Conservation (phyloP, 2,888 invertebrate species). For the Panzeria rudis region DNA sequence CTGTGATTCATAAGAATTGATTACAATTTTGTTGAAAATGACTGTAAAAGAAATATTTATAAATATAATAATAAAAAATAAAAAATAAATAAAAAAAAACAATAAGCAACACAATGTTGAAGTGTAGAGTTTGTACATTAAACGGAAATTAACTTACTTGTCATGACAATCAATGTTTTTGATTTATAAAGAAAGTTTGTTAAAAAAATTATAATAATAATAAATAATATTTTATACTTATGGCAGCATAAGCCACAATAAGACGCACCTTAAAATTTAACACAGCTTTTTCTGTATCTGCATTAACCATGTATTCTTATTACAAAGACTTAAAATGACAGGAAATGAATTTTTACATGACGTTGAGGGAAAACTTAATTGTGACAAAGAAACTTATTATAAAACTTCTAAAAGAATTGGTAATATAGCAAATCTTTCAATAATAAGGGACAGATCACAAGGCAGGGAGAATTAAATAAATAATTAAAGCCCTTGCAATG, state of each 20-base stretch:
- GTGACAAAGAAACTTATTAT: constrained; percentile 39
- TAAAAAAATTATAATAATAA: constrained; percentile 1
- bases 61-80: not conserved
- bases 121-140: constrained; percentile 31
- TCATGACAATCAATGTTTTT: constrained; percentile 63
- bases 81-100: not conserved
- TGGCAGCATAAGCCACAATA: constrained; percentile 11
- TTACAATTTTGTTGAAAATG: constrained; percentile 40
- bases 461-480: not conserved
- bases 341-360: constrained; percentile 58
- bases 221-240: constrained; percentile 28
- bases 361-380: constrained; percentile 18
- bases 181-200: constrained; percentile 56
- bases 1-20: constrained; percentile 64
- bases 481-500: not conserved
- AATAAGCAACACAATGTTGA: not conserved
- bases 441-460: not conserved
- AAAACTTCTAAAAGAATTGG: not conserved
- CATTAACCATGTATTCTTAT: constrained; percentile 25
- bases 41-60: not conserved
- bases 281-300: not conserved
- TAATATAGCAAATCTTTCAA: not conserved
- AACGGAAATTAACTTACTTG: constrained; percentile 69
- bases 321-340: constrained; percentile 19
- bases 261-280: constrained; percentile 54